phyloP scores from a whole-genome alignment of 2,797 vertebrate genomes.

The Mormyrus proboscirostris region DNA sequence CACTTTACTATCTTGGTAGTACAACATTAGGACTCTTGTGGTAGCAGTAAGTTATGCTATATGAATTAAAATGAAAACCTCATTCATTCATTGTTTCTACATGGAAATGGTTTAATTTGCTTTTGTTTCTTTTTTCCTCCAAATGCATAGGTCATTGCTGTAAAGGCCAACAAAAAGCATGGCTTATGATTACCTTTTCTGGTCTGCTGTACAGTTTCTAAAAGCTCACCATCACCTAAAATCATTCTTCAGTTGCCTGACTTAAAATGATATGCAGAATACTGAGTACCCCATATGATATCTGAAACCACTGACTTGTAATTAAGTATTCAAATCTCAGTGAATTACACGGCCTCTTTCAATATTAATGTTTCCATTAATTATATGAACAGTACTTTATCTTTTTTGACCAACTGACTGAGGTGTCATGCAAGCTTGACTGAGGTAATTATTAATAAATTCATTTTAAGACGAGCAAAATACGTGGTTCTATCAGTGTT shows the following conservation, averaged over 20 bases:
- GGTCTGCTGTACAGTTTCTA: background rate
- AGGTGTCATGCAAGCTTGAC: background rate
- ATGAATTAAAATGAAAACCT: background rate
- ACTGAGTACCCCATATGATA: background rate
- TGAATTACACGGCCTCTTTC: background rate
- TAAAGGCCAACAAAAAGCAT: background rate
- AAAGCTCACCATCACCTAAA: background rate
- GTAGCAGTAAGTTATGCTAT: background rate
- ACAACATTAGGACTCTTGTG: background rate
- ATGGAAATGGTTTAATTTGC: background rate
- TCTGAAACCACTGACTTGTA: background rate
- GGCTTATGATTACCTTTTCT: background rate
- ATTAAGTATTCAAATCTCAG: background rate
- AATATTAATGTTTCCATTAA: slow-evolving; percentile 4
- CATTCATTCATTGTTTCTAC: background rate
- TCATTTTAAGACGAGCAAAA: background rate
- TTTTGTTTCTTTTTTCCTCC: background rate
- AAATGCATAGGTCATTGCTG: background rate
- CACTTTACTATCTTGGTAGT: background rate
- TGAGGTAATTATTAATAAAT: background rate
- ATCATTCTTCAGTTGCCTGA: background rate
- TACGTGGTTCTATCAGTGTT: background rate
- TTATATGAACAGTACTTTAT: background rate
- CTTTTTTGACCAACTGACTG: background rate
- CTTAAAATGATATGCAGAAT: background rate